Evolutionary conservation across 2,888 invertebrate genomes (phyloP).

Genomic region (Portevinia maculata): DNA sequence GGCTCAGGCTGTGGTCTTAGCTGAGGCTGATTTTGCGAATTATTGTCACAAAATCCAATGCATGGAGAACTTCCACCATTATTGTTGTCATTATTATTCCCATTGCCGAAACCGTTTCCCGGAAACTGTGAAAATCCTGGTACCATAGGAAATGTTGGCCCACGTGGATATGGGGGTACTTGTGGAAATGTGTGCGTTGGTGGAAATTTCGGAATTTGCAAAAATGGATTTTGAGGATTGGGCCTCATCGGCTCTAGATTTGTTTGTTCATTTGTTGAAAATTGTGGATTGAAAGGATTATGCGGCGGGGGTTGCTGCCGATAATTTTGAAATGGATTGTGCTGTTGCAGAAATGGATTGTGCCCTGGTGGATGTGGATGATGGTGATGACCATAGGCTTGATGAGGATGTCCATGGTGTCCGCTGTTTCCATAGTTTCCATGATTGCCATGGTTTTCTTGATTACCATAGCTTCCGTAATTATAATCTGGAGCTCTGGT

Average conservation of each 20-base stretch:
- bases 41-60: conserved; percentile 11
- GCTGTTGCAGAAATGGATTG: not conserved
- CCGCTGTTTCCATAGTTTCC: not conserved
- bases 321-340: conserved; percentile 11
- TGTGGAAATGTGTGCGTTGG: conserved; percentile 18
- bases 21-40: conserved; percentile 1
- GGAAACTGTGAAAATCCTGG: conserved; percentile 15
- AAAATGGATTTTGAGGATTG: conserved; percentile 45
- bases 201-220: conserved; percentile 33
- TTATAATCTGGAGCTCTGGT: conserved; percentile 3
- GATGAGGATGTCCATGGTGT: not conserved
- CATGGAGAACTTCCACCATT: conserved; percentile 2
- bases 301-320: not conserved
- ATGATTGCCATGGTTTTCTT: not conserved
- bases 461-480: not conserved
- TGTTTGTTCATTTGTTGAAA: conserved; percentile 22
- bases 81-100: not conserved
- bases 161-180: too few relatives aligned
- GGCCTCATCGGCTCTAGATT: conserved; percentile 18
- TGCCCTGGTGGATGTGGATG: conserved; percentile 15
- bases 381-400: conserved; percentile 17
- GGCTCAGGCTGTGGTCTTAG: not conserved
- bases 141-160: conserved; percentile 5
- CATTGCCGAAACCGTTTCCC: conserved; percentile 6
- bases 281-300: conserved; percentile 8